Percentiles rank a stretch among this genome's conserved stretches.
These are phyloP conservation scores for Erannis defoliaria DNA, from an alignment of 2,888 invertebrate genomes.

Conservation along the genomic window DNA sequence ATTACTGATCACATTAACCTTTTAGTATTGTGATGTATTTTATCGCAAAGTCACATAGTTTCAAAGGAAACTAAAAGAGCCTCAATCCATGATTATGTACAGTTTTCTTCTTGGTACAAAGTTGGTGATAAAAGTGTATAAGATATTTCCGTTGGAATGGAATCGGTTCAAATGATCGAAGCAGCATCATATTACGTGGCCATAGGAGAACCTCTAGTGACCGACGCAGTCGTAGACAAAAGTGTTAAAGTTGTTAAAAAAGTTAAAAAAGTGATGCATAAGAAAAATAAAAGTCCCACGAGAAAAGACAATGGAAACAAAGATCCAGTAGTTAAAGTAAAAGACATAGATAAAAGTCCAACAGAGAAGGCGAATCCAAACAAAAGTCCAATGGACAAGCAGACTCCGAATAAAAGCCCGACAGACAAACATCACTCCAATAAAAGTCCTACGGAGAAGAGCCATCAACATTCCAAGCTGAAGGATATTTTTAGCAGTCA, in stretches of 20 bases:
- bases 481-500: slow-evolving; percentile 61
- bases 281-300: slow-evolving; percentile 20
- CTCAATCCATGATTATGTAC: neutral
- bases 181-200: slow-evolving; percentile 40
- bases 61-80: neutral
- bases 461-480: slow-evolving; percentile 54
- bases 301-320: slow-evolving; percentile 5
- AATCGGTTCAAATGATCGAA: slow-evolving; percentile 49
- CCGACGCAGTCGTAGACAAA: slow-evolving; percentile 3
- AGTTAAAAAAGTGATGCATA: slow-evolving; percentile 21
- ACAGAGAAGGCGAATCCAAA: slow-evolving; percentile 6
- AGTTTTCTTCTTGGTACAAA: neutral
- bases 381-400: slow-evolving; percentile 12
- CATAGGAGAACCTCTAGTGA: slow-evolving; percentile 17
- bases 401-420: neutral
- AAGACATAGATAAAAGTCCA: slow-evolving; percentile 3
- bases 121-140: neutral
- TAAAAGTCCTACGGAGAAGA: slow-evolving; percentile 67
- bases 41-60: slow-evolving; percentile 19
- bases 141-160: slow-evolving; percentile 43
- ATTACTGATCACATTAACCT: slow-evolving; percentile 30
- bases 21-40: slow-evolving; percentile 26
- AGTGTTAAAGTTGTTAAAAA: slow-evolving; percentile 9
- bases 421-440: slow-evolving; percentile 23
- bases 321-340: slow-evolving; percentile 9